Evolutionary conservation across 2,888 invertebrate species (phyloP), one percentile per base, ranked within the genome.

Genomic region (Pammene fasciana): DNA sequence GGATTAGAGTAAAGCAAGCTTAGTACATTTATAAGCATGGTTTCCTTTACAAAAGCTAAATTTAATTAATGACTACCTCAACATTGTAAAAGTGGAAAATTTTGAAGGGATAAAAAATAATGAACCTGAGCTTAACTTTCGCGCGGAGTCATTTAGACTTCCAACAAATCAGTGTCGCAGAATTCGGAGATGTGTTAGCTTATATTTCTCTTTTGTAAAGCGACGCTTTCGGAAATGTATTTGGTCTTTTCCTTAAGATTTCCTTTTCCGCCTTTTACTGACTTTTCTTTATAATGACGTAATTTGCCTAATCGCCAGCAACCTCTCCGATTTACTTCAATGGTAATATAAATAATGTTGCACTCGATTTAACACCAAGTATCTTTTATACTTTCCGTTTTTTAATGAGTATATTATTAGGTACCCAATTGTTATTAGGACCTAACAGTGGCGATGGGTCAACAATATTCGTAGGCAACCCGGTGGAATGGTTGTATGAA

Each of bases 191-290:
- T 46, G 59, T 65, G 60, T 48, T 70, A 65, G 65, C 65, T 70
- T 70, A 65, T 70, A 70, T 70, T 70, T 64, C 41, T 59, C 54
- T 60, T 54, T 70, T 55, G 54, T 48, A 65, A 70, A 70, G 60
- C 55, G 41, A 60, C 60, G 60, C 46, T 68, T 65, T 70, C 59
- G 34, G 54, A 70, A 70, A 65, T 65, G 65, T 70, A 65, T 59
- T 70, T 54, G 59, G 68, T 70, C 54, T 70, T 70, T 70, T 65
- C 55, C 60, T 54, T 60, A 65, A 65, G 54, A 70, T 65, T 70
- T 70, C 60, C 65, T 54, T 41, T 65, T 65, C 70, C 70, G 70
- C 70, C 70, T 65, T 70, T 70, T 70, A 65, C 59, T 70, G 59
- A 59, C 46, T 57, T 65, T 70, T 65, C 60, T 59, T 43, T 59